Evolutionary conservation across 1,140 invertebrate species (phyloP).

Genomic region (Stratiolaelaps scimitus): DNA sequence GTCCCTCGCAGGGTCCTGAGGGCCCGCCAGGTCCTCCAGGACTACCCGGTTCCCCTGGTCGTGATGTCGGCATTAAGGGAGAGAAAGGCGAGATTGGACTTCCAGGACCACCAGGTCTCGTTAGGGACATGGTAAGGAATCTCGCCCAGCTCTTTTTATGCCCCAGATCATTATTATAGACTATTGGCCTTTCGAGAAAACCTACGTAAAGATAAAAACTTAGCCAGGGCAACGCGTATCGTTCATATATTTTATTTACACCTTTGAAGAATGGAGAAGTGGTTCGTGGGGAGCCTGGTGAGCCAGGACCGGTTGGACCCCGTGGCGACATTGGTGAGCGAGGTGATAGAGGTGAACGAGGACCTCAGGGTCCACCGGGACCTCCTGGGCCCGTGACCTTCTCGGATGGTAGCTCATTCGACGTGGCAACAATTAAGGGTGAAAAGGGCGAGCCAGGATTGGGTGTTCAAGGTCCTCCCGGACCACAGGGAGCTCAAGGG

Average conservation of each 20-base stretch:
- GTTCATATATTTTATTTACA: background rate
- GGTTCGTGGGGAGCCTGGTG: constrained; percentile 32
- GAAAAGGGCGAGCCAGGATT: constrained; percentile 25
- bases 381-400: constrained; percentile 33
- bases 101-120: constrained; percentile 34
- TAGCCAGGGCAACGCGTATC: background rate
- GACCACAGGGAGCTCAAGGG: constrained; percentile 33
- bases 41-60: constrained; percentile 32
- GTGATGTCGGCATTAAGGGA: constrained; percentile 32
- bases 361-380: constrained; percentile 29
- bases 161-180: too few relatives aligned
- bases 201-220: too few relatives aligned
- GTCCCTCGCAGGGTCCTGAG: constrained; percentile 28
- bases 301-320: constrained; percentile 30
- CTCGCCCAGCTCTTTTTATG: background rate
- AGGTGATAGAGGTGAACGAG: constrained; percentile 30
- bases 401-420: constrained; percentile 21
- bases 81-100: constrained; percentile 35
- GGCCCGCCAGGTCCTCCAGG: constrained; percentile 33
- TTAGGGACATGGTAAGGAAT: constrained; percentile 14
- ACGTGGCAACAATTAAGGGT: constrained; percentile 20
- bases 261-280: background rate
- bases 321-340: background rate
- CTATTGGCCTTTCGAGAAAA: too few relatives aligned
- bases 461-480: constrained; percentile 33